Base-by-base conservation (phyloP, 2,113 vertebrate species). In the Prunella fulvescens region DNA sequence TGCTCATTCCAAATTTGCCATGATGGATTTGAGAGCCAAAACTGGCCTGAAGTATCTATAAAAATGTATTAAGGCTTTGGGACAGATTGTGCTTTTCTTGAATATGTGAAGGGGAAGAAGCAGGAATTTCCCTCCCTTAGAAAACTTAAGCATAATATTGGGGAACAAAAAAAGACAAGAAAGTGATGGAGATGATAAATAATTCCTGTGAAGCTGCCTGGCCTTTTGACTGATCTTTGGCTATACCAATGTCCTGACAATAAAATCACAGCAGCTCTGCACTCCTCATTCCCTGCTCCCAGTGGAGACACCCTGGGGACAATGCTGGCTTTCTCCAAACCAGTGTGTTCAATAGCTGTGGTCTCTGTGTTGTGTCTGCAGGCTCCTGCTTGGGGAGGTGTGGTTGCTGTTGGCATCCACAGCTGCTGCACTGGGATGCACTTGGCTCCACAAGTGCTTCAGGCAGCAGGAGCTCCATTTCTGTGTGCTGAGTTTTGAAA, bases 51-150 rank as follows among this genome's bases (percentile, higher is more conserved):
- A 76, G 10, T 58, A 71, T 20, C 40, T 67, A 33, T 80, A 76
- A 95, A 91, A 87, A 78, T 65, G 84, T 93, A 76, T 88, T 56
- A 76, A 93, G 69, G 53, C 61, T 96, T 81, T 96, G 92, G 62
- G 78, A 94, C 37, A 91, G 73, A 60, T 40, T 42, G 40, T 79
- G 44, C 37, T 91, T 90, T 74, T 28, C 78, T 64, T 69, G 87
- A 87, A 53, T 47, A 40, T 76, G 44, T 40, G 6, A 16, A 67
- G 26, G 85, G 39, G 64, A 90, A 19, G 40, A 65, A 93, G 57
- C 19, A 81, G 51, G 51, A 91, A 91, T 89, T 87, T 92, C 57
- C 61, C n/a, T 91, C 40, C 31, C 14, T 37, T 60, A 60, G 74
- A 56, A 31, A 66, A 8, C 6, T 65, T 50, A 42, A 70, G 13